Conservation (phyloP, 2,797 vertebrate species). For the Coilia nasus region DNA sequence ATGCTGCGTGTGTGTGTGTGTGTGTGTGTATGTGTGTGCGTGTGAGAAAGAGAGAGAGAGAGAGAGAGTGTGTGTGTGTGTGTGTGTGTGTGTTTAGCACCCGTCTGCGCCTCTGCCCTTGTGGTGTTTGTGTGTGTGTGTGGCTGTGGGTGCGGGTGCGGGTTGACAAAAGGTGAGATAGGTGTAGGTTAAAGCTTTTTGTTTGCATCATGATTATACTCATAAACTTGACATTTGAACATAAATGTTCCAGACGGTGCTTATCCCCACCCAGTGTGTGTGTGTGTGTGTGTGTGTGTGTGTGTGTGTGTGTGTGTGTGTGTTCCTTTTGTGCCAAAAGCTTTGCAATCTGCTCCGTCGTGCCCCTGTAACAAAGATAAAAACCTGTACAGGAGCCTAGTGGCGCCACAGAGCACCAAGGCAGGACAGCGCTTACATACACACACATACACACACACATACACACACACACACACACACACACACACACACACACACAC, state of each 20-base stretch:
- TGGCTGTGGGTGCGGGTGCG: too few species aligned
- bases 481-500: too few species aligned
- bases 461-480: too few species aligned
- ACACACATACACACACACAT: too few species aligned
- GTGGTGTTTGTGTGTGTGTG: too few species aligned
- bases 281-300: neutral
- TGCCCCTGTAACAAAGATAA: too few species aligned
- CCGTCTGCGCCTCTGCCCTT: too few species aligned
- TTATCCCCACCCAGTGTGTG: neutral
- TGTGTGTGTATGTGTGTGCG: neutral
- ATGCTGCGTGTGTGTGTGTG: neutral
- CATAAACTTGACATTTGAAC: slow-evolving; percentile 47
- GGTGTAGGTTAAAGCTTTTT: slow-evolving; percentile 53
- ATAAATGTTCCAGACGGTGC: slow-evolving; percentile 40
- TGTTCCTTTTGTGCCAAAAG: slow-evolving; percentile 22
- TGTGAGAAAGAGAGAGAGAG: slow-evolving; percentile 14
- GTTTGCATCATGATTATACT: slow-evolving; percentile 60
- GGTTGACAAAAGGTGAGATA: neutral
- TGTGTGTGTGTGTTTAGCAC: too few species aligned
- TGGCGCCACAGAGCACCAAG: too few species aligned
- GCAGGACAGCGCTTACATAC: too few species aligned
- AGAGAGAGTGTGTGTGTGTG: slow-evolving; percentile 9
- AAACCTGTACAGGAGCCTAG: too few species aligned
- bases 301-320: slow-evolving; percentile 27
- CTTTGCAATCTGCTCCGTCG: too few species aligned